Conservation (phyloP, 2,797 vertebrate genomes). For the Lepilemur septentrionalis region DNA sequence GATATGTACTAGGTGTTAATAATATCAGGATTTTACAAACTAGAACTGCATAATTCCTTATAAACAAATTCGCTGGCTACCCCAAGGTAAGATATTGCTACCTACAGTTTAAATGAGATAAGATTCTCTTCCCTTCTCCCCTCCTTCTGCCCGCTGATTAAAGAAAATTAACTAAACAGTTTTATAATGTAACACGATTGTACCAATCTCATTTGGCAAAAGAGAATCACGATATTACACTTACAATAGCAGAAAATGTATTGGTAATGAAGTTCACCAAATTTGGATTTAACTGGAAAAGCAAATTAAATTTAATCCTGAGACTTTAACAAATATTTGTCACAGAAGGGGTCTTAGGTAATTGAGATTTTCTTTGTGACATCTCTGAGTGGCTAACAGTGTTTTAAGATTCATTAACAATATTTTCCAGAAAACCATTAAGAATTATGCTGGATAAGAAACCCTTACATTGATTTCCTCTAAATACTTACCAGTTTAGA, state of each 20-base stretch:
- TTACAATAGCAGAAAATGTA: background rate
- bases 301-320: background rate
- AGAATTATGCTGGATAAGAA: background rate
- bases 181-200: background rate
- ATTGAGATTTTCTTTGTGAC: background rate
- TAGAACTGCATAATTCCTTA: background rate
- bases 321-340: background rate
- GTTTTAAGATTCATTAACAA: constrained; percentile 30
- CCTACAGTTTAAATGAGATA: background rate
- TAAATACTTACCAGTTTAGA: background rate
- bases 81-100: background rate
- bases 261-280: background rate
- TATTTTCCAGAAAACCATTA: constrained; percentile 6
- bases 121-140: background rate
- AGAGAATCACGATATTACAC: background rate
- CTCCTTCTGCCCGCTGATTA: background rate
- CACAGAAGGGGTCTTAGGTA: background rate
- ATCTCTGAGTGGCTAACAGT: background rate
- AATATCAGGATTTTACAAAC: background rate
- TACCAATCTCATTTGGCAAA: background rate
- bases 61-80: background rate
- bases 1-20: background rate
- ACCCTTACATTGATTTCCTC: background rate
- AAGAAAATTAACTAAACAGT: background rate
- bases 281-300: background rate